Base-by-base conservation (phyloP, 2,888 invertebrate species). In the Mimumesa dahlbomi region DNA sequence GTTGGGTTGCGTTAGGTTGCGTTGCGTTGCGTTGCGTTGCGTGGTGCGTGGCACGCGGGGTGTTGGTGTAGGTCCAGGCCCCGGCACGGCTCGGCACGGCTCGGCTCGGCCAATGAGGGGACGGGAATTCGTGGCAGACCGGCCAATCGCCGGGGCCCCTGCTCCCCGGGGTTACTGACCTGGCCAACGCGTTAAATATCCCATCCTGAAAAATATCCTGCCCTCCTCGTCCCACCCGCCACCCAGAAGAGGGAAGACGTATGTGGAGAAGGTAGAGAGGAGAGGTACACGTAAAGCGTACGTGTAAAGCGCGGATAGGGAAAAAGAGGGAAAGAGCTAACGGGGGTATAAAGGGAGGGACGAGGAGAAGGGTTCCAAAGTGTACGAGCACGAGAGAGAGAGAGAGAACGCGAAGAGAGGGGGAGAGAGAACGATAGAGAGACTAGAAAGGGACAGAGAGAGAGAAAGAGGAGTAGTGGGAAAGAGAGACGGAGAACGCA, bases 51-150 rank as follows among this genome's bases (percentile, higher is more conserved):
- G 77, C 72, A 75, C 81, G 81, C 82, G 75, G 71, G 75, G 76
- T 74, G 87, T 88, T 88, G 87, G 87, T 88, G 81, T 86, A 88
- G 88, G 88, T 88, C 89, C 88, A 89, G 89, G 88, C 87, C 87
- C 88, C 87, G 80, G 85, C 84, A 85, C 85, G 85, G 82, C 88
- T n/a, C n/a, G n/a, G n/a, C n/a, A n/a, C n/a, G n/a, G n/a, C n/a
- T n/a, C 87, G 80, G 85, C 84, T 85, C 85, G 85, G 82, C 88
- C 88, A 88, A 89, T 88, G 82, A 85, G 82, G 82, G 82, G 69
- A 74, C 85, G 82, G 82, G 82, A 88, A 87, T 88, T 88, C 84
- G 87, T 87, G 85, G 87, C 86, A 87, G 84, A 84, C 82, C 85
- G 85, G 83, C 87, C 88, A 87, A 87, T 87, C 83, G 83, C 82